Evolutionary conservation across 2,797 vertebrate species (phyloP).

Genomic region (Manis pentadactyla): DNA sequence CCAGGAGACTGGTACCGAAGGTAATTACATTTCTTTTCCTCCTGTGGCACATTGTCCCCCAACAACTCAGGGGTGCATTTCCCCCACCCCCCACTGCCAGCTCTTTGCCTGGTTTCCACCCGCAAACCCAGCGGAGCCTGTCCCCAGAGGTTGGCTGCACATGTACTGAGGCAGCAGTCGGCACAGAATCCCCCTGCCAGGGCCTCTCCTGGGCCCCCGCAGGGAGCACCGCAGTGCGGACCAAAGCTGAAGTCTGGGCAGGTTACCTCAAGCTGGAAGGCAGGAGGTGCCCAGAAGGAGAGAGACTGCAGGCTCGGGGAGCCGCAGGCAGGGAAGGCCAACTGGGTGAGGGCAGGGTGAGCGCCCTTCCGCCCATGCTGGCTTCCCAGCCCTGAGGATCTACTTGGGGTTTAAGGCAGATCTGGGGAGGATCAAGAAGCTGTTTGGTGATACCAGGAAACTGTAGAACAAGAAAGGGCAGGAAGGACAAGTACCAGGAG

Average conservation of each 20-base stretch:
- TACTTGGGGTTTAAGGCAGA: neutral
- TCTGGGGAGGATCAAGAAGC: neutral
- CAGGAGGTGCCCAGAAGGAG: neutral
- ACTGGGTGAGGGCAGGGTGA: neutral
- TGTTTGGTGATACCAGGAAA: neutral
- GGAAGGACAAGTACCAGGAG: neutral
- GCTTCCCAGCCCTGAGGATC: neutral
- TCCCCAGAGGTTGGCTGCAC: conserved; percentile 4
- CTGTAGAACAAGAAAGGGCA: neutral
- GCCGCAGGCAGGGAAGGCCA: neutral
- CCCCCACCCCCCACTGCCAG: neutral
- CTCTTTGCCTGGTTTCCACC: neutral
- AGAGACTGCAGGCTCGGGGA: neutral
- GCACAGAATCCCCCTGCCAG: neutral
- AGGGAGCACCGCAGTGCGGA: neutral
- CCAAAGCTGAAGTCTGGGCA: neutral
- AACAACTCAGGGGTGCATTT: neutral
- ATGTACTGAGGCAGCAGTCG: neutral
- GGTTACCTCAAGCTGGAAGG: neutral
- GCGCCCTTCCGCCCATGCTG: rapidly evolving
- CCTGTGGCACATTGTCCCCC: neutral
- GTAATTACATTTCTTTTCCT: neutral
- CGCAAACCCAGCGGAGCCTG: neutral
- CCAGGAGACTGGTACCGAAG: neutral
- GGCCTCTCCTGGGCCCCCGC: neutral